A percentile compares a stretch with the other conserved stretches of the same genome.
phyloP scores from a whole-genome alignment of 2,113 vertebrate species.

The Capricornis sumatraensis region DNA sequence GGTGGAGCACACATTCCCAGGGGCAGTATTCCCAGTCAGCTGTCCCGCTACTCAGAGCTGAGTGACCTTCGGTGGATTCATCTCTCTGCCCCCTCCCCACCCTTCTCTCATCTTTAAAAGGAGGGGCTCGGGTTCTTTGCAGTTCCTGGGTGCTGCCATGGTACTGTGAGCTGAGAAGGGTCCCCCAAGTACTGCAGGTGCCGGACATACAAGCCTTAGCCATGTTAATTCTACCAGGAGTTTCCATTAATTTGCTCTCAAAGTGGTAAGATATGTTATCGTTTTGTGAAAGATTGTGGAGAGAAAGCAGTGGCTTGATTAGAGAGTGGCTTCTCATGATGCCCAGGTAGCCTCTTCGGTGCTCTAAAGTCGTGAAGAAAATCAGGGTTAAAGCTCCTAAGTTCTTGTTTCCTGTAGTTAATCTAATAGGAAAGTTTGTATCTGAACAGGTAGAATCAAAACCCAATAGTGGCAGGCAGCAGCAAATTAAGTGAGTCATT shows the following conservation, averaged over 20 bases:
- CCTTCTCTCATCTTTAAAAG: background rate
- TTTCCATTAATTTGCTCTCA: background rate
- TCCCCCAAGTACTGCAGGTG: background rate
- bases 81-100: background rate
- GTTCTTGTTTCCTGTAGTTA: constrained; percentile 55
- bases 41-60: background rate
- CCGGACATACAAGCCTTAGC: background rate
- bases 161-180: background rate
- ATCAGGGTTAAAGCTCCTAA: background rate
- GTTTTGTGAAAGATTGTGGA: background rate
- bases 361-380: constrained; percentile 1
- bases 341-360: background rate
- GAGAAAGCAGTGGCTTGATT: background rate
- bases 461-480: constrained; percentile 64
- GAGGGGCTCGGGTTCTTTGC: background rate
- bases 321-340: background rate
- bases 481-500: constrained; percentile 74
- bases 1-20: background rate
- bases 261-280: background rate
- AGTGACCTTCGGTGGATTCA: constrained; percentile 59
- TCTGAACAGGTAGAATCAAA: constrained; percentile 69
- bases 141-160: background rate
- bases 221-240: background rate
- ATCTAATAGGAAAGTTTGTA: constrained; percentile 66
- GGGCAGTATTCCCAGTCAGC: background rate